A percentile compares a stretch with the other conserved stretches of the same genome.
phyloP scores from a whole-genome alignment of 2,888 invertebrate species.

The Macrophya alboannulata region DNA sequence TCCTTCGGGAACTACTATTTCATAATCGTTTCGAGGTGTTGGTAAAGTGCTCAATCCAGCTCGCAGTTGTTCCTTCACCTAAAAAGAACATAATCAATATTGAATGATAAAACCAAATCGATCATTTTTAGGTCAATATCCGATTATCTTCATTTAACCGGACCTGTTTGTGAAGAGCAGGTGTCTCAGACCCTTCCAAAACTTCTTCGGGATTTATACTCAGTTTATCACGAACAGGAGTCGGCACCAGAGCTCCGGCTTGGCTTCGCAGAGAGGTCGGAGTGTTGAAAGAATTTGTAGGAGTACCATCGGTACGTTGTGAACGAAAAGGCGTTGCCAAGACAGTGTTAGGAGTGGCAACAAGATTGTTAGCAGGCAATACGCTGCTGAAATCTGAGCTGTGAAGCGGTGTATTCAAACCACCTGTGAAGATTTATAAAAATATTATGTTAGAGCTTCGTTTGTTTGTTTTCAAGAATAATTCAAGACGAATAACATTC shows the following conservation, averaged over 20 bases:
- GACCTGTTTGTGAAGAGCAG: slow-evolving; percentile 87
- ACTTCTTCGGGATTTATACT: slow-evolving; percentile 96
- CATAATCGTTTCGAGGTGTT: slow-evolving; percentile 97
- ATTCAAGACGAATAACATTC: background rate
- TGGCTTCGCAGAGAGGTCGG: slow-evolving; percentile 84
- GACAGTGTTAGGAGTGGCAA: slow-evolving; percentile 95
- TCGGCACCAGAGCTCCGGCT: slow-evolving; percentile 82
- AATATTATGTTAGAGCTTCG: background rate
- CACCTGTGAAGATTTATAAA: slow-evolving; percentile 82
- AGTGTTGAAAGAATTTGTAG: slow-evolving; percentile 78
- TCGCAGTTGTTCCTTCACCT: slow-evolving; percentile 88
- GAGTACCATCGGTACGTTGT: slow-evolving; percentile 84
- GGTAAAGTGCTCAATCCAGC: slow-evolving; percentile 92
- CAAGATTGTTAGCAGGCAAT: slow-evolving; percentile 86
- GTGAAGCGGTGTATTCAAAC: slow-evolving; percentile 95
- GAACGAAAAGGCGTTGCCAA: slow-evolving; percentile 93
- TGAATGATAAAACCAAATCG: background rate
- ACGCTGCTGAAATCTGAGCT: slow-evolving; percentile 94
- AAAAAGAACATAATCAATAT: slow-evolving; percentile 61
- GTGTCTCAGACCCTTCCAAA: slow-evolving; percentile 87
- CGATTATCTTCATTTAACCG: slow-evolving; percentile 13
- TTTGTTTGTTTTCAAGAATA: too few species aligned
- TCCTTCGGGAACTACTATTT: slow-evolving; percentile 97
- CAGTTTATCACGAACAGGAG: slow-evolving; percentile 94
- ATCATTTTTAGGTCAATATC: background rate